Percentiles rank a stretch among this genome's conserved stretches.
phyloP scores from a whole-genome alignment of 2,888 invertebrate genomes.

The Diaperis boleti region DNA sequence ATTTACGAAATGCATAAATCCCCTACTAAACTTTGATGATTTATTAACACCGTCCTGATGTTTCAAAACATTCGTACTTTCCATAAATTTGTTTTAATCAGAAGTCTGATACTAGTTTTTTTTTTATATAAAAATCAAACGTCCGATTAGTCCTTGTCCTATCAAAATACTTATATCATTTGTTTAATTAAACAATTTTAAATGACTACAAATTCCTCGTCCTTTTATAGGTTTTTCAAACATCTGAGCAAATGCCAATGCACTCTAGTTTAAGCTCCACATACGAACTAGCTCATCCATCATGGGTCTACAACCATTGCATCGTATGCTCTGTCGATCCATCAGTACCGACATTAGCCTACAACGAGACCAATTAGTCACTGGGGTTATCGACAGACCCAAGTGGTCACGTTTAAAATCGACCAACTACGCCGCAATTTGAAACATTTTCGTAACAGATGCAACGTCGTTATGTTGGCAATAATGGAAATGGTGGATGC shows the following conservation, averaged over 20 bases:
- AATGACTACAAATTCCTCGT: slow-evolving; percentile 55
- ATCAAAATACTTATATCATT: slow-evolving; percentile 53
- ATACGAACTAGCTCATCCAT: slow-evolving; percentile 51
- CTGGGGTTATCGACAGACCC: slow-evolving; percentile 26
- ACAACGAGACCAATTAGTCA: slow-evolving; percentile 58
- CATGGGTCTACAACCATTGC: slow-evolving; percentile 53
- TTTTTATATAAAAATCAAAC: no score
- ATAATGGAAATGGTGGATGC: slow-evolving; percentile 29
- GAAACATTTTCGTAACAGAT: slow-evolving; percentile 33
- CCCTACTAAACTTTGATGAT: no score
- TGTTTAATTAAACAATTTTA: slow-evolving; percentile 56
- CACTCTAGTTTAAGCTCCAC: slow-evolving; percentile 46
- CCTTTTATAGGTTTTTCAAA: slow-evolving; percentile 55
- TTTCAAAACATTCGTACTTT: no score
- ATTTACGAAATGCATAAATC: no score
- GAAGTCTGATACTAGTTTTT: no score
- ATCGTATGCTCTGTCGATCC: slow-evolving; percentile 57
- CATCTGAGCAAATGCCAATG: slow-evolving; percentile 23
- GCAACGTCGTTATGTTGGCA: slow-evolving; percentile 24
- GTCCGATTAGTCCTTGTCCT: slow-evolving; percentile 18
- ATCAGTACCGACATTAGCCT: slow-evolving; percentile 61
- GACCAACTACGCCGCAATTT: slow-evolving; percentile 38
- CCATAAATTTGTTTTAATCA: no score
- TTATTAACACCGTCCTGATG: no score
- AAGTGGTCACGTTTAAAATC: slow-evolving; percentile 39